These are phyloP conservation scores for Acromyrmex charruanus DNA, from an alignment of 1,140 invertebrate species.

Conservation along the genomic window DNA sequence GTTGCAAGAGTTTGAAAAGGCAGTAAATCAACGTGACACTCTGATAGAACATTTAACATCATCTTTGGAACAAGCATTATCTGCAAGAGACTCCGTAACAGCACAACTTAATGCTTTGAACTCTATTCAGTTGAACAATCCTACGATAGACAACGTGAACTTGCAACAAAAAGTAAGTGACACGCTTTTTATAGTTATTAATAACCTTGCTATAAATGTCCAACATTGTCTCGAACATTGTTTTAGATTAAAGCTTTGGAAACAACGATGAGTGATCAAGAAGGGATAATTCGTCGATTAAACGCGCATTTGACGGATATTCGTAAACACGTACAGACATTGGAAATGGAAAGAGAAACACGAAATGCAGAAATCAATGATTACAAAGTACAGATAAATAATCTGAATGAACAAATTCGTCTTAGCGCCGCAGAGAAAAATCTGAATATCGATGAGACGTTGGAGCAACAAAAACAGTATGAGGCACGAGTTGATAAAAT, in stretches of 20 bases:
- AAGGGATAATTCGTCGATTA: constrained; percentile 70
- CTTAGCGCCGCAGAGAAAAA: constrained; percentile 70
- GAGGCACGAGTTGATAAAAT: constrained; percentile 80
- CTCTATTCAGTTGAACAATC: constrained; percentile 66
- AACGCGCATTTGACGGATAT: constrained; percentile 74
- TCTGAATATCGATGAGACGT: constrained; percentile 71
- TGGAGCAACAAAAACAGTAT: constrained; percentile 79
- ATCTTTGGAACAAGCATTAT: constrained; percentile 82
- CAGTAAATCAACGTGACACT: constrained; percentile 81
- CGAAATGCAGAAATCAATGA: constrained; percentile 77
- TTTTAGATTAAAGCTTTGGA: constrained; percentile 75
- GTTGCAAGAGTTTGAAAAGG: constrained; percentile 82
- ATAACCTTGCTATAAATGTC: constrained; percentile 11
- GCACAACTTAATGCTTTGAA: constrained; percentile 78
- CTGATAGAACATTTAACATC: constrained; percentile 83
- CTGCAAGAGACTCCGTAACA: constrained; percentile 79
- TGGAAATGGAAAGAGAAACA: constrained; percentile 78
- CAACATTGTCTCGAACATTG: constrained; percentile 17
- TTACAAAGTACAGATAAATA: constrained; percentile 79
- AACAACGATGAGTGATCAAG: constrained; percentile 69
- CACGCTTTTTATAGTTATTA: not conserved
- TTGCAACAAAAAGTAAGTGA: constrained; percentile 78
- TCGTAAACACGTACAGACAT: constrained; percentile 73
- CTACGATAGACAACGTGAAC: constrained; percentile 47
- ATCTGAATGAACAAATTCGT: constrained; percentile 79